Base-by-base conservation (phyloP, 2,113 vertebrate genomes). In the Myiagra hebetior region DNA sequence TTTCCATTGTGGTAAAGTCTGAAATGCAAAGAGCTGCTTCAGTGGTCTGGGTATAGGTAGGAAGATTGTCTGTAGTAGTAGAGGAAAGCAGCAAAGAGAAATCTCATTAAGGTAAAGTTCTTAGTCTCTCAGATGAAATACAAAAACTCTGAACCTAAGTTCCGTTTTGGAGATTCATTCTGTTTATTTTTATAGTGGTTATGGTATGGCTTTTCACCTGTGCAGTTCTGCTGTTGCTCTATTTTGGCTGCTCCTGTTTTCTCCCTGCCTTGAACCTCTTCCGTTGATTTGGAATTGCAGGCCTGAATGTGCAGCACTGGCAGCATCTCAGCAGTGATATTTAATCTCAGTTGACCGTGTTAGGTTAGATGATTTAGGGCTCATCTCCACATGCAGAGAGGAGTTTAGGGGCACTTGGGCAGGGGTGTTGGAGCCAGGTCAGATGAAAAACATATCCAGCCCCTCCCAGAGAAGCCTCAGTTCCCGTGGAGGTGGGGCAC, bases 341-440 rank as follows among this genome's bases (percentile, higher is more conserved):
- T 83, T 89, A 42, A 91, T 56, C 39, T 83, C 70, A 70, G 59
- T 53, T 83, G 88, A 50, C 37, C 21, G 20, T 35, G 33, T 35
- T 74, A 75, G 37, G 22, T 33, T 68, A 31, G 26, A 44, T 73
- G 63, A 65, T 68, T 85, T 67, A 64, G 86, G n/a, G 44, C 49
- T 83, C 47, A 26, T 57, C 68, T 67, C 39, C 28, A 10, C 14
- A 7, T 8, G 26, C 28, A 39, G 42, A 41, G 20, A 47, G 31
- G 56, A 59, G 11, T 73, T 57, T 24, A 33, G 26, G 31, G 21
- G 17, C 35, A 13, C 1, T 31, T 65, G 35, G 47, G 26, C 56
- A 50, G 35, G 28, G 3, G 2, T 7, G 15, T 37, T 37, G 14
- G 46, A 83, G 5, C 16, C 1, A 0, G 10, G 9, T 80, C 13